Conservation (phyloP, 2,888 invertebrate genomes). For the Caenorhabditis auriculariae region DNA sequence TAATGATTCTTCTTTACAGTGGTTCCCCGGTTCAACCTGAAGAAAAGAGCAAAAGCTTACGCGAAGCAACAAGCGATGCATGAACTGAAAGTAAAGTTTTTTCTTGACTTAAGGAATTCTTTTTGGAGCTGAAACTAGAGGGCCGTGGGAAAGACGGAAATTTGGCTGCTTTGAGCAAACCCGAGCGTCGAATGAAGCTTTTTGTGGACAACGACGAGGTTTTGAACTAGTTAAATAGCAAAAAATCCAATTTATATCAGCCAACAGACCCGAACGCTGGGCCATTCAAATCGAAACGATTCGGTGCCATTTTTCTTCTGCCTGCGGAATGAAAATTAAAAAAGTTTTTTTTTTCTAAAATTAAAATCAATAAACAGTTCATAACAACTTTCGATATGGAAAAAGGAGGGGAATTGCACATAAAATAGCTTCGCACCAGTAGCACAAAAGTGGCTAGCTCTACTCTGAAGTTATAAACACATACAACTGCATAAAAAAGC, state of each 20-base stretch:
- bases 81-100: too few relatives aligned
- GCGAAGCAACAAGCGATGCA: too few relatives aligned
- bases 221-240: too few relatives aligned
- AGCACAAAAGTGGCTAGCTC: too few relatives aligned
- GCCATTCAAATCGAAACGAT: slow-evolving; percentile 20
- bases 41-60: too few relatives aligned
- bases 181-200: slow-evolving; percentile 11
- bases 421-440: too few relatives aligned
- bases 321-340: slow-evolving; percentile 6
- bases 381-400: not conserved
- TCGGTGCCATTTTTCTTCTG: slow-evolving; percentile 22
- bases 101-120: too few relatives aligned
- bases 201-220: slow-evolving; percentile 13
- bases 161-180: not conserved
- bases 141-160: too few relatives aligned
- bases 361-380: not conserved
- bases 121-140: too few relatives aligned
- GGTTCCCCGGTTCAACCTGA: too few relatives aligned
- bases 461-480: too few relatives aligned
- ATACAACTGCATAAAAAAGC: not conserved
- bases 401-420: not conserved
- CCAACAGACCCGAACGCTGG: slow-evolving; percentile 15
- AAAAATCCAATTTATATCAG: too few relatives aligned
- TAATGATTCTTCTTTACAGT: not conserved
- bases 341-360: not conserved